Base-by-base conservation (phyloP, 2,797 vertebrate species). In the Lepilemur septentrionalis region DNA sequence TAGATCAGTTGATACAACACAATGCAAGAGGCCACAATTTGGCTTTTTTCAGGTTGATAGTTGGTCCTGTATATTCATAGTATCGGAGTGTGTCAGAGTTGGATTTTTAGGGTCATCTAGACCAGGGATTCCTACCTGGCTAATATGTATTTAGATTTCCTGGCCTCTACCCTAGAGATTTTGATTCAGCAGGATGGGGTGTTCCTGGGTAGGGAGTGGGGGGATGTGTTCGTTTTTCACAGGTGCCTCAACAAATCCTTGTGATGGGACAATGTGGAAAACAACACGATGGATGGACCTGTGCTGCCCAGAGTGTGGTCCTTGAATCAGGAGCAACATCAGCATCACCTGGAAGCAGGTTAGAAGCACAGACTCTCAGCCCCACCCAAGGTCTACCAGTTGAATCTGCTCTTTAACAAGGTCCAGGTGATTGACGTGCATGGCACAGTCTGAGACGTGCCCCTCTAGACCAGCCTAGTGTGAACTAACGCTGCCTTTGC, bases 251-350 rank as follows among this genome's bases (percentile, higher is more conserved):
- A 20, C 8, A 28, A 28, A 38, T 6, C 81, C 22, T 78, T 18
- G 6, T 25, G 35, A 72, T 13, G 32, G 81, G 35, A 6, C 4
- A 28, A 5, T n/a, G 38, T 23, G 38, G 57, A 48, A 48, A 35
- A 23, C 30, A 32, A 17, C 2, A 1, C 1, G 3, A 5, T 43
- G n/a, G 32, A 48, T 43, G n/a, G 32, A 48, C 28, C 12, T 10
- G 7, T 22, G 9, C 41, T n/a, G 25, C 25, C 30, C 23, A 22
- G 13, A 32, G 57, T 35, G 41, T 7, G 48, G 35, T 30, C 23
- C 23, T 13, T 2, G 22, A 3, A 10, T 23, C 1, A 23, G 43
- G 2, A 20, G 43, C 2, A 67, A 28, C 43, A 10, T 8, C 4
- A 12, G 23, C 1, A n/a, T 52, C 18, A 22, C 48, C n/a, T 18